Conservation (phyloP, 1,140 invertebrate species). For the Drosophila kikkawai region DNA sequence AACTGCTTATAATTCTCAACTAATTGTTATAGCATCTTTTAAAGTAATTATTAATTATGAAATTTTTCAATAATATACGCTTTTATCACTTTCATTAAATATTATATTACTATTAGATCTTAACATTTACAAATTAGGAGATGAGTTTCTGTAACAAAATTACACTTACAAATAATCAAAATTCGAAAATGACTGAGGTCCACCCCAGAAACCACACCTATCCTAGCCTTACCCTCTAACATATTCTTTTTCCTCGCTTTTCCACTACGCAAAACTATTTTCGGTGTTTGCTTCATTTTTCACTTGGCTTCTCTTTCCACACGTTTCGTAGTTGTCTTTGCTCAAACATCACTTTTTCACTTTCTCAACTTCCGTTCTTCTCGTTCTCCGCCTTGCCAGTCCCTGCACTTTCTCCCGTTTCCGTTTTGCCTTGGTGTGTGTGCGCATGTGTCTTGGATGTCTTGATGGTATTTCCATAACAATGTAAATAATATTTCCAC, state of each 20-base stretch:
- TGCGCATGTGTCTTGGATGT: conserved; percentile 50
- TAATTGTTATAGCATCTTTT: neutral
- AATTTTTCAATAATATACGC: too few relatives aligned
- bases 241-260: conserved; percentile 4
- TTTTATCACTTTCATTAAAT: neutral
- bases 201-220: conserved; percentile 33
- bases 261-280: conserved; percentile 46
- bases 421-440: conserved; percentile 28
- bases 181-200: neutral
- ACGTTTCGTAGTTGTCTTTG: conserved; percentile 41
- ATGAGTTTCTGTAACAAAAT: neutral
- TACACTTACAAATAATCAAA: neutral
- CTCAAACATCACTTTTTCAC: conserved; percentile 30
- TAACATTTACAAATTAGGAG: neutral
- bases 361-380: conserved; percentile 20
- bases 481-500: conserved; percentile 43
- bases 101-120: neutral
- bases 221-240: conserved; percentile 13
- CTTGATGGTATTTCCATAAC: conserved; percentile 13
- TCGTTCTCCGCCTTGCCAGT: conserved; percentile 12
- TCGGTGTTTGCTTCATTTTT: conserved; percentile 60
- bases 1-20: neutral
- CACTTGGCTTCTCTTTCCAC: conserved; percentile 38
- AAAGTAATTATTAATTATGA: too few relatives aligned
- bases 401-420: conserved; percentile 24